Percentiles rank a stretch among this genome's conserved stretches.
phyloP scores from a whole-genome alignment of 1,140 invertebrate genomes.

The Bombyx mandarina region DNA sequence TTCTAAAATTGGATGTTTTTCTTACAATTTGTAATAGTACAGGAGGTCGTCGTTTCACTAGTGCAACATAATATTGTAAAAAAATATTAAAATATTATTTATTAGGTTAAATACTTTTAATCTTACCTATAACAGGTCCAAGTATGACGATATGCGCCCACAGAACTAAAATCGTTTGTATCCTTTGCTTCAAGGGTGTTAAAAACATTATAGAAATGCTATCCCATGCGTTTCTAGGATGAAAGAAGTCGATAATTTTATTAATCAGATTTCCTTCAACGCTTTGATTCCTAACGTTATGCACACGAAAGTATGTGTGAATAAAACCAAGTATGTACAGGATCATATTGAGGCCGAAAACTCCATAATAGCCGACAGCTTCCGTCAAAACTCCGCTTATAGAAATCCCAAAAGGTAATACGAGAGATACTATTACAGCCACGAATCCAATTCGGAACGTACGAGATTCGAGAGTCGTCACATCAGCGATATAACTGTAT shows the following conservation, averaged over 20 bases:
- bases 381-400: constrained; percentile 60
- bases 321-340: constrained; percentile 49
- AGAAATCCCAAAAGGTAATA: constrained; percentile 55
- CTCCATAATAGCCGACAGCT: constrained; percentile 59
- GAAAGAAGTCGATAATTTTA: constrained; percentile 53
- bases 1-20: not conserved
- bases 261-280: constrained; percentile 29
- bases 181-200: constrained; percentile 35
- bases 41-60: not conserved
- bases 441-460: constrained; percentile 72
- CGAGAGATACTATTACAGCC: constrained; percentile 68
- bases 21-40: no score
- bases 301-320: constrained; percentile 45
- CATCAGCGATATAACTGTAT: constrained; percentile 73
- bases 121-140: constrained; percentile 65
- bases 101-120: not conserved
- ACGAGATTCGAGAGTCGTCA: constrained; percentile 69
- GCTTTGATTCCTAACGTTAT: constrained; percentile 33
- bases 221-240: constrained; percentile 58
- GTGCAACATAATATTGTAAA: not conserved
- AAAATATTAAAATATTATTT: not conserved
- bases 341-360: constrained; percentile 44
- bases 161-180: constrained; percentile 57
- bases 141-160: constrained; percentile 60
- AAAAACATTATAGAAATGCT: constrained; percentile 62